These are phyloP conservation scores for Cottoperca gobio DNA, from an alignment of 2,797 vertebrate genomes.

Conservation along the genomic window DNA sequence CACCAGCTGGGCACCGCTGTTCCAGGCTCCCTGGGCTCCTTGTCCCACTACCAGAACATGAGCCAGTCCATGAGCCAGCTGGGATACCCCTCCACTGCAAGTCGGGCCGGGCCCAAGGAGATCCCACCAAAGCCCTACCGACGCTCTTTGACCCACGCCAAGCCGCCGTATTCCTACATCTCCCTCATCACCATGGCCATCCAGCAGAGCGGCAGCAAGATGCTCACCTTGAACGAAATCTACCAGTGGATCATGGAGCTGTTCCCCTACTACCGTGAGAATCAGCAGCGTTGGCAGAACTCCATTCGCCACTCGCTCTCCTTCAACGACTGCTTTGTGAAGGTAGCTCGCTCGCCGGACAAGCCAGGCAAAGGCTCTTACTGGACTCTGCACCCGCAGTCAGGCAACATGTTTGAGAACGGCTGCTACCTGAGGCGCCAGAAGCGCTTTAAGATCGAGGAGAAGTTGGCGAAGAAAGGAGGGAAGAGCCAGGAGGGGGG, in stretches of 20 bases:
- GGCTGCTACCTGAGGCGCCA: constrained; percentile 93
- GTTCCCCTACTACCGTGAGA: constrained; percentile 93
- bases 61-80: constrained; percentile 86
- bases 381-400: constrained; percentile 93
- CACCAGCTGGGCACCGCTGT: constrained; percentile 80
- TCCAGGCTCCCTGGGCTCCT: constrained; percentile 76
- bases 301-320: constrained; percentile 94
- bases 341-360: constrained; percentile 92
- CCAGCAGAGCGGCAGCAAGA: constrained; percentile 92
- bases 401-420: constrained; percentile 95
- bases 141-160: constrained; percentile 91
- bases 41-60: constrained; percentile 89
- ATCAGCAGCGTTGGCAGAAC: constrained; percentile 95
- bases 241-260: constrained; percentile 98
- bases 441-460: constrained; percentile 94
- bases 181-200: constrained; percentile 96
- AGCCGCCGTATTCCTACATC: constrained; percentile 93
- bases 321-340: constrained; percentile 95
- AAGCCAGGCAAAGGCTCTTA: constrained; percentile 94
- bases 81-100: constrained; percentile 78
- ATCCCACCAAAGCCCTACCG: constrained; percentile 88
- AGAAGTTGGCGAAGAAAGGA: constrained; percentile 86
- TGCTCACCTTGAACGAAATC: constrained; percentile 94
- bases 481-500: constrained; percentile 77
- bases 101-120: constrained; percentile 83